Percentiles rank a stretch among this genome's conserved stretches.
Evolutionary conservation across 1,140 invertebrate species (phyloP).

Genomic region (Sitobion miscanthi): DNA sequence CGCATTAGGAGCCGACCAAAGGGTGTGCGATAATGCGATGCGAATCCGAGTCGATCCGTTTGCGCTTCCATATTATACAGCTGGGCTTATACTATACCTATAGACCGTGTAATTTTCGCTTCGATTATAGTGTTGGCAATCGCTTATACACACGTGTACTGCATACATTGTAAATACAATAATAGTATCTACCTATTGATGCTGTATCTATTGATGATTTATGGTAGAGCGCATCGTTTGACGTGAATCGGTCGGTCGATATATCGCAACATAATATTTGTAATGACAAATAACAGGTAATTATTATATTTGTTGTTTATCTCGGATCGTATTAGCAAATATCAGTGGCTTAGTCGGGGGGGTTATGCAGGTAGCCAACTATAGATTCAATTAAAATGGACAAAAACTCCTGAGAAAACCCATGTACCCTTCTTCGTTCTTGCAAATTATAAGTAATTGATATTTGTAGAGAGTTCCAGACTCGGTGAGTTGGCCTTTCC

Average conservation of each 20-base stretch:
- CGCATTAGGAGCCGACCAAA: background rate
- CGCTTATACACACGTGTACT: background rate
- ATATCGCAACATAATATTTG: background rate
- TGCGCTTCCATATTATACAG: background rate
- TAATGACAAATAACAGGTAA: background rate
- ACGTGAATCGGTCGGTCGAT: background rate
- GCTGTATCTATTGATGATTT: background rate
- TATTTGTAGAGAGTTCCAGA: background rate
- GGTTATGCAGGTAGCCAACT: no score
- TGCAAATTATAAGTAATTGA: background rate
- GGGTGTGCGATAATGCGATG: background rate
- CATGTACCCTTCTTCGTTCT: background rate
- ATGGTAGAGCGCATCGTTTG: background rate
- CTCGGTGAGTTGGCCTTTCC: background rate
- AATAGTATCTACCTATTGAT: background rate
- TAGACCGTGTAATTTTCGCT: background rate
- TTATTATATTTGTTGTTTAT: background rate
- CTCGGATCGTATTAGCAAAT: background rate
- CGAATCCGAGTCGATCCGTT: background rate
- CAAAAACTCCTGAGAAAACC: background rate
- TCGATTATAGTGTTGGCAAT: background rate
- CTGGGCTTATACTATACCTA: background rate
- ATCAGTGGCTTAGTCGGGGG: background rate
- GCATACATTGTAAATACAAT: background rate
- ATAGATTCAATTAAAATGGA: background rate